Percentiles rank a stretch among this genome's conserved stretches.
These are phyloP conservation scores for Linnaemya vulpina DNA, from an alignment of 2,888 invertebrate species.

Conservation along the genomic window DNA sequence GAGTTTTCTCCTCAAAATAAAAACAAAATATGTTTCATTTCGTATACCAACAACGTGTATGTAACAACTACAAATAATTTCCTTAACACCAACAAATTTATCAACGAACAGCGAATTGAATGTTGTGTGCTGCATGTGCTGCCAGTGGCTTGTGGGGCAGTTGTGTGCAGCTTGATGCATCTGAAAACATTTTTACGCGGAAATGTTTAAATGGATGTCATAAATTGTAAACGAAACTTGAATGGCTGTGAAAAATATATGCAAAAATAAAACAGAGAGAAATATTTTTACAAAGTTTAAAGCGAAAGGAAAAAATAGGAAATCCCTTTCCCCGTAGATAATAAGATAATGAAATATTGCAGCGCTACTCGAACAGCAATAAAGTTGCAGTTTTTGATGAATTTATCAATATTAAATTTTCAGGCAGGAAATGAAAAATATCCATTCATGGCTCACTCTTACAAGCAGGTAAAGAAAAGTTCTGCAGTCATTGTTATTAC, in stretches of 20 bases:
- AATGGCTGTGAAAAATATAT: slow-evolving; percentile 9
- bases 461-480: background rate
- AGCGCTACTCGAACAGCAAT: slow-evolving; percentile 23
- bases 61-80: slow-evolving; percentile 47
- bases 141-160: background rate
- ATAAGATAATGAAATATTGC: slow-evolving; percentile 58
- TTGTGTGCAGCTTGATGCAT: slow-evolving; percentile 67
- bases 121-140: slow-evolving; percentile 20
- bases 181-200: slow-evolving; percentile 67
- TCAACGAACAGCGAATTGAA: slow-evolving; percentile 66
- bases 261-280: slow-evolving; percentile 30
- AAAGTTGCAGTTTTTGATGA: slow-evolving; percentile 31
- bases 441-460: background rate
- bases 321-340: slow-evolving; percentile 13
- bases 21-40: slow-evolving; percentile 11
- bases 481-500: slow-evolving; percentile 13
- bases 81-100: slow-evolving; percentile 63
- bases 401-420: slow-evolving; percentile 55
- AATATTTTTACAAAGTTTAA: slow-evolving; percentile 27
- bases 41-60: background rate
- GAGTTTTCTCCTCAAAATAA: slow-evolving; percentile 8
- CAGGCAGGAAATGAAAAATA: slow-evolving; percentile 38
- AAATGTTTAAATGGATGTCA: slow-evolving; percentile 67
- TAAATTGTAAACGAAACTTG: slow-evolving; percentile 61
- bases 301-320: slow-evolving; percentile 17